Evolutionary conservation across 1,140 invertebrate species (phyloP).

Genomic region (Scaptodrosophila lebanonensis): DNA sequence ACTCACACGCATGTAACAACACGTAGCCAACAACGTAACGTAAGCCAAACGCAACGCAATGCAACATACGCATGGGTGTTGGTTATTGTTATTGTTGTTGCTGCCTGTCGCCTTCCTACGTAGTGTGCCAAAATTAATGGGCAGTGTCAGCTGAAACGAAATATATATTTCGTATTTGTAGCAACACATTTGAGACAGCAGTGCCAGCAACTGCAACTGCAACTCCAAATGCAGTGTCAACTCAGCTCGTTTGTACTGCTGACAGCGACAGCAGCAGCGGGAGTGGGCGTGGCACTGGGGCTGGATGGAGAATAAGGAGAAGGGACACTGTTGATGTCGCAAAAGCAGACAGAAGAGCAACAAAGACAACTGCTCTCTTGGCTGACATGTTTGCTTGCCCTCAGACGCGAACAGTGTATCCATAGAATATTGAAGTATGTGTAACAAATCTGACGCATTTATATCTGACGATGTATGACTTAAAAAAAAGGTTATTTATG

Average conservation of each 20-base stretch:
- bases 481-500: too few species aligned
- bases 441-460: too few species aligned
- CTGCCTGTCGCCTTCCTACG: constrained; percentile 26
- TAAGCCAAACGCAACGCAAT: constrained; percentile 34
- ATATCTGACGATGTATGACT: too few species aligned
- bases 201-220: too few species aligned
- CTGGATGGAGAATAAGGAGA: too few species aligned
- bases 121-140: constrained; percentile 60
- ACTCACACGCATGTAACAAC: neutral
- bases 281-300: too few species aligned
- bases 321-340: too few species aligned
- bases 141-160: constrained; percentile 54
- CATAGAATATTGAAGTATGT: too few species aligned
- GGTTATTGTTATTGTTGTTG: constrained; percentile 28
- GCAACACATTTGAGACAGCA: constrained; percentile 14
- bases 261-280: constrained; percentile 5
- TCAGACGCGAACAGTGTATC: too few species aligned
- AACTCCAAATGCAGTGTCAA: too few species aligned
- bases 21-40: constrained; percentile 21
- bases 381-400: constrained; percentile 9
- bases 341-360: too few species aligned
- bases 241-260: neutral
- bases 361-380: constrained; percentile 6
- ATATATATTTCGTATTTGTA: constrained; percentile 39
- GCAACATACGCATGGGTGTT: constrained; percentile 40